Percentiles rank a stretch among this genome's conserved stretches.
These are phyloP conservation scores for Empidonax alnorum DNA, from an alignment of 2,113 vertebrate species.

Conservation along the genomic window DNA sequence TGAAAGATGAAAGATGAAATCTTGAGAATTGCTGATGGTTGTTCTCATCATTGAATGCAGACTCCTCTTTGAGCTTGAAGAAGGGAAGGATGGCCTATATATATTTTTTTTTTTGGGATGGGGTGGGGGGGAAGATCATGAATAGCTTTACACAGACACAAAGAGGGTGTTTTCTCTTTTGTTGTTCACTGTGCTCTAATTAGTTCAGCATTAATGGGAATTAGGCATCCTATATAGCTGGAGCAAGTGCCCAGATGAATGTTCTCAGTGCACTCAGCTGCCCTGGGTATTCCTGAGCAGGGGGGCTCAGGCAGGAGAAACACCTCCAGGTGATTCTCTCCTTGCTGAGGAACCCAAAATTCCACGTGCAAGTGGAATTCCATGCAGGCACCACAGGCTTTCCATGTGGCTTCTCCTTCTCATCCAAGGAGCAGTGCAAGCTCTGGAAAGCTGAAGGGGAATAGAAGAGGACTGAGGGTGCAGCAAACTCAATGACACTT, in stretches of 20 bases:
- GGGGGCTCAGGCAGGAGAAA: neutral
- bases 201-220: slow-evolving; percentile 50
- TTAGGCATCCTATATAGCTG: slow-evolving; percentile 40
- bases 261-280: neutral
- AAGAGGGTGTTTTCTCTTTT: neutral
- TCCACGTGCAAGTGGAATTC: neutral
- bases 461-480: neutral
- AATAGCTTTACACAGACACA: neutral
- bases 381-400: neutral
- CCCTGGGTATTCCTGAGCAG: neutral
- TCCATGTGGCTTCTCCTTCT: neutral
- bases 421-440: neutral
- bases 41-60: neutral
- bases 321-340: neutral
- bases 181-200: slow-evolving; percentile 31
- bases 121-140: neutral
- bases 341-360: neutral
- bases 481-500: neutral
- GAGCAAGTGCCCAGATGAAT: neutral
- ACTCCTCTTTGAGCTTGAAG: neutral
- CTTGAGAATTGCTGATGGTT: neutral
- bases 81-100: neutral
- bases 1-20: neutral
- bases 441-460: neutral
- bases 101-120: neutral